These are phyloP conservation scores for Strigamia transsilvanica DNA, from an alignment of 2,888 invertebrate species.

Conservation along the genomic window DNA sequence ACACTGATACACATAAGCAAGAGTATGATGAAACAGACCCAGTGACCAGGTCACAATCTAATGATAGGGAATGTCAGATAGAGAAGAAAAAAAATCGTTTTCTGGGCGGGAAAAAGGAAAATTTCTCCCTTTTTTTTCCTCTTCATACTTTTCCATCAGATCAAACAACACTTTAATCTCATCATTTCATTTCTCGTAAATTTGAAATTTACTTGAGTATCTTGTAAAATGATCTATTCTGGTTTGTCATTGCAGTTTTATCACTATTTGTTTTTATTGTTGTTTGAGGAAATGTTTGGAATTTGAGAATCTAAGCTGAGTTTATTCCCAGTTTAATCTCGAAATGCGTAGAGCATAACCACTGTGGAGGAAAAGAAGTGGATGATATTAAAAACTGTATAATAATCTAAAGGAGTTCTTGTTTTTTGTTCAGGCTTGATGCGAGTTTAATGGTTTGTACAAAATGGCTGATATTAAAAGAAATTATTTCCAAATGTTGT, in stretches of 20 bases:
- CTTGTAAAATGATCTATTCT: not conserved
- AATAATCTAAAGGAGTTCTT: not conserved
- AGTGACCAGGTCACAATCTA: conserved; percentile 20
- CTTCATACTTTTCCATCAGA: not conserved
- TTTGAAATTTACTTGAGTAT: not conserved
- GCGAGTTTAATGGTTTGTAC: not conserved
- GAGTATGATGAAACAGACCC: not conserved
- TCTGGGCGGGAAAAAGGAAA: not conserved
- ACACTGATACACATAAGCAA: not conserved
- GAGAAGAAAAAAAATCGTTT: not conserved
- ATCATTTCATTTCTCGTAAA: not conserved
- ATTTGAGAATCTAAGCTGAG: not conserved
- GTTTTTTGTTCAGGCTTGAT: conserved; percentile 20
- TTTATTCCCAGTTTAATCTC: conserved; percentile 19
- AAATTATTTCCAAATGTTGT: not conserved
- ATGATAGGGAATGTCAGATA: conserved; percentile 21
- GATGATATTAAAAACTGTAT: not conserved
- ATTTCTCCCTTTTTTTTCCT: not conserved
- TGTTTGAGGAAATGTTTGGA: conserved; percentile 29
- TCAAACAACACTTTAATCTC: not conserved
- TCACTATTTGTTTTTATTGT: not conserved
- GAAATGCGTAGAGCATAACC: not conserved
- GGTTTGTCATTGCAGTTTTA: not conserved
- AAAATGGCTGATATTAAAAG: not conserved
- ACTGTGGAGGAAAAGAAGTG: not conserved